phyloP scores from a whole-genome alignment of 2,113 vertebrate species.

The Paramormyrops kingsleyae region DNA sequence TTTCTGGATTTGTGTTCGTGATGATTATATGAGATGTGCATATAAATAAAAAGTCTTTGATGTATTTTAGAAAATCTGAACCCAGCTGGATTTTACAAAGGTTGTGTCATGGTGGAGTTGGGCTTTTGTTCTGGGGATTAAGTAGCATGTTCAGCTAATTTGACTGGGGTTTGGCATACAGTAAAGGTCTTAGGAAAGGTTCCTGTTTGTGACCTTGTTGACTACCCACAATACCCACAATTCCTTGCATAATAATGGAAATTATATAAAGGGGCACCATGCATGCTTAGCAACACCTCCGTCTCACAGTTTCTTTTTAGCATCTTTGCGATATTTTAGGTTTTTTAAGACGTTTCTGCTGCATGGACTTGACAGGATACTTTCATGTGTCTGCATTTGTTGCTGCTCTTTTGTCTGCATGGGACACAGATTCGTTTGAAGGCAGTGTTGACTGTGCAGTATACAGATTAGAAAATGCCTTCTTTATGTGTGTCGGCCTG shows the following conservation, averaged over 20 bases:
- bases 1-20: neutral
- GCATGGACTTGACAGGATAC: neutral
- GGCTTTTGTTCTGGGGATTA: neutral
- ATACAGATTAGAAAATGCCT: neutral
- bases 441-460: neutral
- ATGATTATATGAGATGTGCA: neutral
- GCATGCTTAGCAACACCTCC: neutral
- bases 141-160: neutral
- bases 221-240: neutral
- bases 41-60: neutral
- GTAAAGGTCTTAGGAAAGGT: neutral
- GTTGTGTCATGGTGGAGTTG: neutral
- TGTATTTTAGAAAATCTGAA: neutral
- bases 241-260: neutral
- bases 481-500: neutral
- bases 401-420: neutral
- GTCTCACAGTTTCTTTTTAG: neutral
- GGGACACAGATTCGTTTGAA: neutral
- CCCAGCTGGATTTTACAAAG: neutral
- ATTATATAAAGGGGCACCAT: neutral
- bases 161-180: neutral
- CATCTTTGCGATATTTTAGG: neutral
- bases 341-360: neutral
- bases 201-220: neutral
- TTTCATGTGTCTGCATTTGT: neutral